Conservation (phyloP, 2,797 vertebrate species). For the Gorsachius magnificus region DNA sequence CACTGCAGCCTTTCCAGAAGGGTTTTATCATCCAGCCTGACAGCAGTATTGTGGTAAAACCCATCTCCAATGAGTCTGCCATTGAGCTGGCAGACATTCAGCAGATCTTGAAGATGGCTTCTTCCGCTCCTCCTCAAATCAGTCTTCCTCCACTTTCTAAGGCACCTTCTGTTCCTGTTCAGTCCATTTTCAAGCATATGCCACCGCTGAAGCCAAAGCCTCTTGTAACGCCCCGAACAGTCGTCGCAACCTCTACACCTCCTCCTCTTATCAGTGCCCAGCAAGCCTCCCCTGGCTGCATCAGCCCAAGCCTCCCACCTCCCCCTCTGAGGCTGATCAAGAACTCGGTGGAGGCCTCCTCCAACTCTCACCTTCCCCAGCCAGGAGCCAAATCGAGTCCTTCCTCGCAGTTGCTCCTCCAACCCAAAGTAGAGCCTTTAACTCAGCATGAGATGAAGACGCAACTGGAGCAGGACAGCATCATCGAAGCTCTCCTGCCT, state of each 20-base stretch:
- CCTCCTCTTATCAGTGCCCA: conserved; percentile 90
- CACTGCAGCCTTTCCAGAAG: conserved; percentile 91
- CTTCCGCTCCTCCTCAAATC: conserved; percentile 86
- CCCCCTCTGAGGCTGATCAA: conserved; percentile 83
- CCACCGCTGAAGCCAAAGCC: conserved; percentile 94
- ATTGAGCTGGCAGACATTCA: conserved; percentile 94
- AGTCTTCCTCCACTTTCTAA: conserved; percentile 84
- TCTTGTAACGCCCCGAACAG: conserved; percentile 86
- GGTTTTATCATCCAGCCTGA: conserved; percentile 92
- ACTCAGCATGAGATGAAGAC: conserved; percentile 78
- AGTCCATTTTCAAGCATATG: conserved; percentile 88
- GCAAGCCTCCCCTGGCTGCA: conserved; percentile 91
- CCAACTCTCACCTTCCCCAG: conserved; percentile 67
- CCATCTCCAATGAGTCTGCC: conserved; percentile 81
- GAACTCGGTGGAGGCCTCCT: conserved; percentile 75
- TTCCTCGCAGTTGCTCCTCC: conserved; percentile 64
- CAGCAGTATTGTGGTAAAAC: conserved; percentile 87
- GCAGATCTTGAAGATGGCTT: conserved; percentile 94
- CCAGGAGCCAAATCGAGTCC: conserved; percentile 62
- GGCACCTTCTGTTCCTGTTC: conserved; percentile 76
- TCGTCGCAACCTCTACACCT: conserved; percentile 88
- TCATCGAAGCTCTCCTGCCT: conserved; percentile 85
- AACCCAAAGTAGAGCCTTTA: conserved; percentile 70
- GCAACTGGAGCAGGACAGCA: conserved; percentile 87
- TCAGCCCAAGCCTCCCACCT: conserved; percentile 90